Evolutionary conservation across 35 echinoderm and acorn worm genomes (phyloP).

Genomic region (Diadema setosum): DNA sequence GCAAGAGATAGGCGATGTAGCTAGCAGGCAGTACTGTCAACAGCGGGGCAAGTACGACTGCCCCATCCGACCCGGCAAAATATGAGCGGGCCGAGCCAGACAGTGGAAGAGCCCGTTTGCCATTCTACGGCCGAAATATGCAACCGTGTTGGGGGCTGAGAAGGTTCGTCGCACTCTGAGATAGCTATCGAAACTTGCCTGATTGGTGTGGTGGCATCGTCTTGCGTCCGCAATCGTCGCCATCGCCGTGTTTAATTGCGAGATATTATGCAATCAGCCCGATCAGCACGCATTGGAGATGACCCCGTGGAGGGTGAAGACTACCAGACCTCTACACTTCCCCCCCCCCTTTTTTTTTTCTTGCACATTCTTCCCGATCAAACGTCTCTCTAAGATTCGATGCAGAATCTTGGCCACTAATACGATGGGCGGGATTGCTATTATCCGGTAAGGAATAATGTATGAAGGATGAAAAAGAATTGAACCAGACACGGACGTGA

Average conservation of each 20-base stretch:
- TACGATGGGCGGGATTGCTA: neutral
- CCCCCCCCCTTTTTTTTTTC: too few species aligned
- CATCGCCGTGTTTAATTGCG: neutral
- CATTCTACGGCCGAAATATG: too few species aligned
- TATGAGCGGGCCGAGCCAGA: too few species aligned
- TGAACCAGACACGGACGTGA: too few species aligned
- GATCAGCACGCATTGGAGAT: neutral
- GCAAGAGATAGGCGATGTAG: too few species aligned
- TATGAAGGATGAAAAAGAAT: neutral
- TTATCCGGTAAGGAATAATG: neutral
- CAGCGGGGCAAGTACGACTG: too few species aligned
- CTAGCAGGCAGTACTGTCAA: too few species aligned
- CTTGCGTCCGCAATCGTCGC: neutral
- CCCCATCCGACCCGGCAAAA: too few species aligned
- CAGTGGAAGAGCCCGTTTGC: too few species aligned
- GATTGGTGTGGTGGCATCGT: conserved; percentile 3
- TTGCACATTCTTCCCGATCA: too few species aligned
- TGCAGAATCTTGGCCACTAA: neutral
- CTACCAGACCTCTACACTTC: neutral
- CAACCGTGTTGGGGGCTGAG: neutral
- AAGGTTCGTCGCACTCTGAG: conserved; percentile 6
- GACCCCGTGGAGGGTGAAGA: neutral
- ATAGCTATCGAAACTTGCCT: neutral
- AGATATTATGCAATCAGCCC: neutral
- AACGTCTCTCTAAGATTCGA: too few species aligned